Evolutionary conservation across 30 jellyfish, hydroid and myxozoan species (phyloP).

Genomic region (Pseudorhiza aurosa): DNA sequence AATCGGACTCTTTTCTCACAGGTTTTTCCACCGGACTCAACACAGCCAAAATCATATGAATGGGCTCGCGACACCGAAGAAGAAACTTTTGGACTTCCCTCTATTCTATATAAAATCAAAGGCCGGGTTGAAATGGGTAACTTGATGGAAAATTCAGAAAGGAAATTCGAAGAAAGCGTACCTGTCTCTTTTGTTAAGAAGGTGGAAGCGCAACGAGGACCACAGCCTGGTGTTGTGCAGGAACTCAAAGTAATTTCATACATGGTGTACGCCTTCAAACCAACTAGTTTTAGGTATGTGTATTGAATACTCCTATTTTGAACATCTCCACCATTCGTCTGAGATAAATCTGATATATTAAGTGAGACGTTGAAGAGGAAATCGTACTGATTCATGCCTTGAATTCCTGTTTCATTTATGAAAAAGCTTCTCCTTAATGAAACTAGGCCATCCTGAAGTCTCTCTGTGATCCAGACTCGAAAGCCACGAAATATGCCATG

Average conservation of each 20-base stretch:
- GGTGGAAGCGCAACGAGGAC: conserved; percentile 1
- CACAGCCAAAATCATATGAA: too few relatives aligned
- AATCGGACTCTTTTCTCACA: too few relatives aligned
- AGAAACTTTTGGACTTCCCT: too few relatives aligned
- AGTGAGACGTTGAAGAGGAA: not conserved
- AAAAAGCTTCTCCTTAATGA: not conserved
- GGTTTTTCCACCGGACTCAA: too few relatives aligned
- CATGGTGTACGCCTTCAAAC: conserved; percentile 3
- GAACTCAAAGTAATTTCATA: not conserved
- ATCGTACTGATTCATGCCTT: not conserved
- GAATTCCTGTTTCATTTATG: not conserved
- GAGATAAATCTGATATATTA: not conserved
- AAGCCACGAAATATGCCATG: not conserved
- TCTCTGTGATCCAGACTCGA: not conserved
- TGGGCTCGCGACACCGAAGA: too few relatives aligned
- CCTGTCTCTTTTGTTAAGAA: conserved; percentile 31
- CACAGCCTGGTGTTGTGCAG: conserved; percentile 50
- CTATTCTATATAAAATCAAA: too few relatives aligned
- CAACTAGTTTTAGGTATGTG: not conserved
- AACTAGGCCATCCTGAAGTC: conserved; percentile 7
- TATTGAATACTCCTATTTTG: not conserved
- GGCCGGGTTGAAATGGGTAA: too few relatives aligned
- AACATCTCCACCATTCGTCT: too few relatives aligned
- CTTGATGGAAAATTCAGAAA: too few relatives aligned
- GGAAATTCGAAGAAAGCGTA: not conserved